Evolutionary conservation across 2,888 invertebrate species (phyloP).

Genomic region (Gerris lacustris): DNA sequence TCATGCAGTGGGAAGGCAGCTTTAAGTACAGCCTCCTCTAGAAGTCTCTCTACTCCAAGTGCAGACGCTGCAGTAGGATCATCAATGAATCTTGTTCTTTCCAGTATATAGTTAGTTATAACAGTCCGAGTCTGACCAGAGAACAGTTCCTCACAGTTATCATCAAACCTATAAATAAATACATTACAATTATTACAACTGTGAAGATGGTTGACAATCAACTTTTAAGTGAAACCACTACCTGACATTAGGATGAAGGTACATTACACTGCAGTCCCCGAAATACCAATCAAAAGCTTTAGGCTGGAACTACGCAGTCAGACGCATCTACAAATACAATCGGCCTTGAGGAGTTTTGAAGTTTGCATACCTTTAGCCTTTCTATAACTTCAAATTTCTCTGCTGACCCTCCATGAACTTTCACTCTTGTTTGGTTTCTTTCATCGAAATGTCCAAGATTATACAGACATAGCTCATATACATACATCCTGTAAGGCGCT

Average conservation of each 20-base stretch:
- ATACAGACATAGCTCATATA: too few relatives aligned
- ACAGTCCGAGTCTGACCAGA: constrained; percentile 70
- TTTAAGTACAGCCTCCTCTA: constrained; percentile 41
- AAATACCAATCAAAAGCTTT: too few relatives aligned
- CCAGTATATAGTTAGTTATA: constrained; percentile 83
- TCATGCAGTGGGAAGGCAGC: constrained; percentile 45
- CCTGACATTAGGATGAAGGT: background rate
- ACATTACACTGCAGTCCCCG: too few relatives aligned
- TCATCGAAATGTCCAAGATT: too few relatives aligned
- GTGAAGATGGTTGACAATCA: background rate
- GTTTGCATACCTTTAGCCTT: too few relatives aligned
- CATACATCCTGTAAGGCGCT: too few relatives aligned
- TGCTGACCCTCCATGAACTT: too few relatives aligned
- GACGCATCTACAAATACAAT: too few relatives aligned
- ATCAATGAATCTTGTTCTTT: constrained; percentile 67
- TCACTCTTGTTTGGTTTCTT: too few relatives aligned
- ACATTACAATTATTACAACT: background rate
- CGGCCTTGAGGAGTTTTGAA: too few relatives aligned
- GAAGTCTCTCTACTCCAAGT: constrained; percentile 46
- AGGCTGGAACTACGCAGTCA: too few relatives aligned
- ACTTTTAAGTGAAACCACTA: background rate
- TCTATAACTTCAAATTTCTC: too few relatives aligned
- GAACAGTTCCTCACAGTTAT: constrained; percentile 68
- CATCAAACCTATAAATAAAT: constrained; percentile 56
- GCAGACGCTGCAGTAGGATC: constrained; percentile 55